These are phyloP conservation scores for Crocidura indochinensis DNA, from an alignment of 2,797 vertebrate genomes.

Conservation along the genomic window DNA sequence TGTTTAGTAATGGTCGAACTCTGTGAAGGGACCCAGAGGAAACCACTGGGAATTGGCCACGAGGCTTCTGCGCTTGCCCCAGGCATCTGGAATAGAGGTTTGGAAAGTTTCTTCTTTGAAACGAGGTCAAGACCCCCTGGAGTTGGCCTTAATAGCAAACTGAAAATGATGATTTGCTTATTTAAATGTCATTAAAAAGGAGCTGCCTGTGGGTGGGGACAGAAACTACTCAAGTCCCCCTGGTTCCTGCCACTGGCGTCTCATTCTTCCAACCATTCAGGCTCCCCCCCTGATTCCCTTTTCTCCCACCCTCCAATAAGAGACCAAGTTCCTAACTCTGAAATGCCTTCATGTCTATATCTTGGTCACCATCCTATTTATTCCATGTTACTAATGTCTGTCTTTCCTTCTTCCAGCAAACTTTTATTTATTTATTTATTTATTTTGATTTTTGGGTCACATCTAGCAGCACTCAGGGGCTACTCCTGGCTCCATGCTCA, in stretches of 20 bases:
- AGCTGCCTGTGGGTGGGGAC: neutral
- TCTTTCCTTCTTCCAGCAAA: neutral
- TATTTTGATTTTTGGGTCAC: too few species aligned
- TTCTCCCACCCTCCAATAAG: neutral
- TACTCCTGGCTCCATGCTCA: too few species aligned
- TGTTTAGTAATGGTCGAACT: neutral
- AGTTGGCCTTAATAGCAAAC: neutral
- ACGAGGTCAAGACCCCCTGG: neutral
- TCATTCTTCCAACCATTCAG: accelerated
- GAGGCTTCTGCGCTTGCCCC: too few species aligned
- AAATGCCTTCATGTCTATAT: neutral
- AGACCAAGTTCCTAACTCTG: neutral
- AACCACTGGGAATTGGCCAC: neutral
- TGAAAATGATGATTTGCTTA: neutral
- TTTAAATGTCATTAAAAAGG: neutral
- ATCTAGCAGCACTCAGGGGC: too few species aligned
- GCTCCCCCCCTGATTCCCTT: neutral
- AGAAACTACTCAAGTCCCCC: neutral
- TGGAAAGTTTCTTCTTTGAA: neutral
- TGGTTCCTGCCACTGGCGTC: too few species aligned
- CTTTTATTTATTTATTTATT: neutral
- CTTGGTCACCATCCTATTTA: neutral
- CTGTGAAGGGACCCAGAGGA: neutral
- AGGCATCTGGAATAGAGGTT: too few species aligned
- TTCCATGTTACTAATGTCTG: neutral